These are phyloP conservation scores for Carterocephalus palaemon DNA, from an alignment of 2,888 invertebrate species.

Conservation along the genomic window DNA sequence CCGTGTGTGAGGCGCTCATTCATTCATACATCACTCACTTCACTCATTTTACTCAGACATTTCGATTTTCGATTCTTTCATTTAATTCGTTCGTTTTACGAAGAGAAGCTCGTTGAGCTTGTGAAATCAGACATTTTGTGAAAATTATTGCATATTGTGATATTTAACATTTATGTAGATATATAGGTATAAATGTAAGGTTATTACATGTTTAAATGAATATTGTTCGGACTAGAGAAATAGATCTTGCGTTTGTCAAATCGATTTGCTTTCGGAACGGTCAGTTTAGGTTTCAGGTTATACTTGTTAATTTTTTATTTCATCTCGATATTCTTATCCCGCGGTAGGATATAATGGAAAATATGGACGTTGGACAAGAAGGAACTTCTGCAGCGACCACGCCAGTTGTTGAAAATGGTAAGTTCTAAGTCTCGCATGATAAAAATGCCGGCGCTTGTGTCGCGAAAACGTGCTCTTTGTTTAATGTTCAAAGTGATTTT, in stretches of 20 bases:
- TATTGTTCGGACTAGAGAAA: slow-evolving; percentile 30
- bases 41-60: too few species aligned
- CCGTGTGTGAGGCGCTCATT: too few species aligned
- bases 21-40: too few species aligned
- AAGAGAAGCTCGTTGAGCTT: slow-evolving; percentile 6
- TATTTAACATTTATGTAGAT: slow-evolving; percentile 13
- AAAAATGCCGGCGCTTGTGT: slow-evolving; percentile 43
- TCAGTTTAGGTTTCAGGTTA: slow-evolving; percentile 61
- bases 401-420: slow-evolving; percentile 69
- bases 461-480: slow-evolving; percentile 64
- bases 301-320: slow-evolving; percentile 48
- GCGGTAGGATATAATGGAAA: slow-evolving; percentile 64
- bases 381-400: slow-evolving; percentile 64
- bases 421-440: slow-evolving; percentile 37
- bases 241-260: slow-evolving; percentile 69
- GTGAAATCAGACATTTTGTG: slow-evolving; percentile 19
- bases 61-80: not conserved
- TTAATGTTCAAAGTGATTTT: slow-evolving; percentile 33
- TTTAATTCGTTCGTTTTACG: slow-evolving; percentile 15
- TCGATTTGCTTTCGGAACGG: too few species aligned
- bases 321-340: slow-evolving; percentile 31
- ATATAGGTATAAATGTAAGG: slow-evolving; percentile 10
- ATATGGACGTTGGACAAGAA: slow-evolving; percentile 74
- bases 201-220: slow-evolving; percentile 14
- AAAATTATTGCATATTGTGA: slow-evolving; percentile 23